Evolutionary conservation across 2,797 vertebrate species (phyloP), one percentile per base, ranked within the genome.

Genomic region (Sebastes umbrosus): DNA sequence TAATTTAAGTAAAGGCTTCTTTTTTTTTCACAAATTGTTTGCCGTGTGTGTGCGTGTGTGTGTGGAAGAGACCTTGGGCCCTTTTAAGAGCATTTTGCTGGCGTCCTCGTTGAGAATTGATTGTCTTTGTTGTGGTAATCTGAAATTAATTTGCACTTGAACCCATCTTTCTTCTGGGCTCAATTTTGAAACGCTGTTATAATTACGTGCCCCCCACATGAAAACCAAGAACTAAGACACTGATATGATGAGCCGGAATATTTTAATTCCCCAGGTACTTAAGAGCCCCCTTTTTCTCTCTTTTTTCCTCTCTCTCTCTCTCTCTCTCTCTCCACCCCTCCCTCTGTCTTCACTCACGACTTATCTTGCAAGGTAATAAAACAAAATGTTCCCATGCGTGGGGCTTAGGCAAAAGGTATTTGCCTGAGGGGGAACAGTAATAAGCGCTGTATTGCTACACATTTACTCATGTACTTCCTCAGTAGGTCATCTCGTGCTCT

Each of bases 101-200:
- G 95, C 95, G 91, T 96, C 96, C 96, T 96, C 92, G 91, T 96
- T 94, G 94, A 98, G 96, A 97, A 97, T 96, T 95, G 96, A 97
- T 97, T 96, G 97, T 97, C 97, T 98, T 99, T 98, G 97, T 98
- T 98, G 98, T 98, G 97, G 95, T 99, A 97, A 99, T 98, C 97
- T 98, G 97, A 98, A 99, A 98, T 99, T 98, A 98, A 99, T 99
- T 99, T 98, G 97, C 97, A 97, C 97, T 98, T 98, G 97, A 99
- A 98, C 97, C 96, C 96, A 97, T 97, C 97, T 98, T 99, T 99
- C 97, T 97, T 97, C 97, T 97, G 95, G 96, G 96, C 96, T 97
- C 97, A 98, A 97, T 99, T 98, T 97, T 97, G 95, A 93, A 97
- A 97, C 96, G 94, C 93, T 88, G 94, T 96, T 96, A 97, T 99